Percentiles rank a stretch among this genome's conserved stretches.
Evolutionary conservation across 2,113 vertebrate genomes (phyloP).

Genomic region (Psittacus erithacus): DNA sequence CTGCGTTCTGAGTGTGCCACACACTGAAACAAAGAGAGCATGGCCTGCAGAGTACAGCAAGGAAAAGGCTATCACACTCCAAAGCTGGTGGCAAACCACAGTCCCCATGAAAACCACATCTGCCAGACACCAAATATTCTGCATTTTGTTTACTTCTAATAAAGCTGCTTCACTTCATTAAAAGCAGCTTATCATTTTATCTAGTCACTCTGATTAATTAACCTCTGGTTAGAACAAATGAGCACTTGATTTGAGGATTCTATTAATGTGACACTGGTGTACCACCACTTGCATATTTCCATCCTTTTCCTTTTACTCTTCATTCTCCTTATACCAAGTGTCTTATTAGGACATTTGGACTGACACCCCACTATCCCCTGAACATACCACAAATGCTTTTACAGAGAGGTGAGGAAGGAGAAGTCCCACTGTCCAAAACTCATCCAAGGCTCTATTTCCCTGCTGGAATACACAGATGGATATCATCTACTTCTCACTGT

Average conservation of each 20-base stretch:
- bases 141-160: slow-evolving; percentile 60
- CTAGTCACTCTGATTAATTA: slow-evolving; percentile 69
- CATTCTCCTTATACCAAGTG: background rate
- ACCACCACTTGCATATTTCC: background rate
- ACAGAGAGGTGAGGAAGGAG: background rate
- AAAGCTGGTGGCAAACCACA: slow-evolving; percentile 10
- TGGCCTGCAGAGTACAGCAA: background rate
- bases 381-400: background rate
- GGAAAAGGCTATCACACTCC: background rate
- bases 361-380: background rate
- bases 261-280: slow-evolving; percentile 25
- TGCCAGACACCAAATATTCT: slow-evolving; percentile 49
- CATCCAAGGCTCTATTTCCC: background rate
- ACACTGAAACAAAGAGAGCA: background rate
- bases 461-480: background rate
- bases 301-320: background rate
- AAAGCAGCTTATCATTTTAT: slow-evolving; percentile 69
- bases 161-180: slow-evolving; percentile 70
- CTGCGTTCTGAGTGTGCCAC: background rate
- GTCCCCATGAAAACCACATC: slow-evolving; percentile 30
- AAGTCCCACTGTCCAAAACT: background rate
- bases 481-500: background rate
- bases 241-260: slow-evolving; percentile 59
- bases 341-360: rapidly evolving
- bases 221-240: slow-evolving; percentile 61